A percentile compares a stretch with the other conserved stretches of the same genome.
Evolutionary conservation across 2,113 vertebrate species (phyloP).

Genomic region (Casuarius casuarius): DNA sequence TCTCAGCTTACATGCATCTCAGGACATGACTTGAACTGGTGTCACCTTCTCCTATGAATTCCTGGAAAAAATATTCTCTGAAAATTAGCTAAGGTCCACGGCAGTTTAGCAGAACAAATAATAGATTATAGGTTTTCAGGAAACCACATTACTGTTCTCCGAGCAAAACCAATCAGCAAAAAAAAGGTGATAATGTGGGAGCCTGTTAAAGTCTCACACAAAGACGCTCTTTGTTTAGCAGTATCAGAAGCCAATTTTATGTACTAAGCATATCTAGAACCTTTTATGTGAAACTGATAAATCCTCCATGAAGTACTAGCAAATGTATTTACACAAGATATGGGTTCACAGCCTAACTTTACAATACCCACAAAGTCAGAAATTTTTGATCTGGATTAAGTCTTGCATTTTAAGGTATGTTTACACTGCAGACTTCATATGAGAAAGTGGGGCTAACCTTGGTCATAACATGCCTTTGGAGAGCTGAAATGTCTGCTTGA

Average conservation of each 20-base stretch:
- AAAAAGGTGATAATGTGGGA: slow-evolving; percentile 43
- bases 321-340: slow-evolving; percentile 51
- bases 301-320: slow-evolving; percentile 15
- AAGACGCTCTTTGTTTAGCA: slow-evolving; percentile 40
- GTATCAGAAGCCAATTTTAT: slow-evolving; percentile 10
- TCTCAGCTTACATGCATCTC: slow-evolving; percentile 66
- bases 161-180: background rate
- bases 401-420: background rate
- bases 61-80: slow-evolving; percentile 51
- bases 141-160: slow-evolving; percentile 28
- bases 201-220: slow-evolving; percentile 22
- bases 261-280: slow-evolving; percentile 18
- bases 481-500: background rate
- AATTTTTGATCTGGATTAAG: slow-evolving; percentile 31
- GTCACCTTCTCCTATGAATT: slow-evolving; percentile 23
- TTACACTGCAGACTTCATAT: slow-evolving; percentile 5
- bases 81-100: slow-evolving; percentile 43
- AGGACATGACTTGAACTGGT: slow-evolving; percentile 33
- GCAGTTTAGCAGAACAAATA: slow-evolving; percentile 54
- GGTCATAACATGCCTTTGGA: background rate
- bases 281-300: slow-evolving; percentile 20
- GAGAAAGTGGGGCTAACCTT: background rate
- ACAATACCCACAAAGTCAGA: background rate
- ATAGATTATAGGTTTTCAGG: slow-evolving; percentile 15
- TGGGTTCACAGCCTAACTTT: background rate